Evolutionary conservation across 2,113 vertebrate genomes (phyloP), one percentile per base, ranked within the genome.

Genomic region (Heteronetta atricapilla): DNA sequence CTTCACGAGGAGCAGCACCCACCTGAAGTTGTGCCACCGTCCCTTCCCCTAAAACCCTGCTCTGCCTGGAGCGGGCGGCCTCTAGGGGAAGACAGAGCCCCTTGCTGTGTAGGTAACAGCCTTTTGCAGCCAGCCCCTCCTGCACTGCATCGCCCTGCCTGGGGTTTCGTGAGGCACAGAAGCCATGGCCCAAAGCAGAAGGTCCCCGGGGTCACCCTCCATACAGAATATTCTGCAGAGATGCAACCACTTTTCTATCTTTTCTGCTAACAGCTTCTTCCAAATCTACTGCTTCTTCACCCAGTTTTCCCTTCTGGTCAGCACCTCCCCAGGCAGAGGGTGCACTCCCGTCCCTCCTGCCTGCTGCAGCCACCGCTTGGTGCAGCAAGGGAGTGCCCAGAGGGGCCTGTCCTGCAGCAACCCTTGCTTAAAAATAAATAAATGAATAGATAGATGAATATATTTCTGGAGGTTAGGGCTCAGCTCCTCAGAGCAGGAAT

Each of bases 151-250:
- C 55, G 25, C 60, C 42, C 15, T 13, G 58, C 5, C 20, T 28
- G 16, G 55, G 25, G 7, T 16, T 59, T 13, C 17, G 11, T 25
- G 50, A 52, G 22, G 50, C 31, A 19, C 36, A 18, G 50, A 56
- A 23, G 18, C 31, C 22, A 31, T 8, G 29, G 36, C 31, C 25
- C 21, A 40, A 33, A 17, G 31, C 50, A 66, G 28, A 23, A 52
- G 31, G 20, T 12, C 62, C 25, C 13, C 1, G 2, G 19, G 36
- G 34, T 9, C 2, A 6, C 3, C 19, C 28, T n/a, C 36, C 10
- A 13, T 8, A 21, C 15, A 64, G 52, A 73, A 69, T 19, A 5
- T 66, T 2, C 21, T 80, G 36, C 25, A 58, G 60, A 50, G 22
- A 36, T 11, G 28, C 2, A 52, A 70, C 4, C 5, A 36, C 6